A percentile compares a stretch with the other conserved stretches of the same genome.
Evolutionary conservation across 92 coral and sea anemone species (phyloP).

Genomic region (Epizoanthus stellaris): DNA sequence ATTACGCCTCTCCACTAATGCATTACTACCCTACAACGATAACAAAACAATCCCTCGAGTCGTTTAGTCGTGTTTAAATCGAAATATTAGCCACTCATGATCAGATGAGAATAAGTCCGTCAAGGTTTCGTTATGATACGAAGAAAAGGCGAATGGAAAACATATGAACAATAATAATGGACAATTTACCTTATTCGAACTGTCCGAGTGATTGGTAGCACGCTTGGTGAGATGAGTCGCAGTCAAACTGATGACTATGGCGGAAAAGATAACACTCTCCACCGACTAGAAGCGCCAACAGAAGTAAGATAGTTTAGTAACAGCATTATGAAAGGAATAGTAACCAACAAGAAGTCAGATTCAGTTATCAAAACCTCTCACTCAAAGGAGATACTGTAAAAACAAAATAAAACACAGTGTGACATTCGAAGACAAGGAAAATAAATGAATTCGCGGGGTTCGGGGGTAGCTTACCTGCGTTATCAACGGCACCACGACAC

Average conservation of each 20-base stretch:
- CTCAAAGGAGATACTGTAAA: conserved; percentile 17
- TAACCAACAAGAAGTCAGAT: conserved; percentile 15
- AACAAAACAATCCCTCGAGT: conserved; percentile 26
- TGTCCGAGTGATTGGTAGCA: conserved; percentile 86
- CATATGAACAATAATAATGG: not conserved
- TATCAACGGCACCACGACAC: conserved; percentile 98
- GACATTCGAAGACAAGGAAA: conserved; percentile 15
- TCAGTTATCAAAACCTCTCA: conserved; percentile 18
- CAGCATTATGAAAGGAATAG: not conserved
- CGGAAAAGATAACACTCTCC: conserved; percentile 98
- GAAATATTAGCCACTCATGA: not conserved
- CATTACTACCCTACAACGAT: conserved; percentile 25
- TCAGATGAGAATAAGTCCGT: not conserved
- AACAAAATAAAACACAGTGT: conserved; percentile 17
- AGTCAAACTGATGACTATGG: conserved; percentile 96
- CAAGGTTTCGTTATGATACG: not conserved
- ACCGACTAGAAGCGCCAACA: conserved; percentile 78
- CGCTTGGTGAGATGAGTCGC: conserved; percentile 99
- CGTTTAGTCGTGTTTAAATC: not conserved
- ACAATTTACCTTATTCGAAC: conserved; percentile 76
- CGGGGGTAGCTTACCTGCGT: conserved; percentile 81
- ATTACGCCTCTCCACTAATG: conserved; percentile 39
- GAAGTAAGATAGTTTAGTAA: not conserved
- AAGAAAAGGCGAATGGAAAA: not conserved
- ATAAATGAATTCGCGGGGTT: not conserved